Base-by-base conservation (phyloP, 2,113 vertebrate species). In the Hypocryptadius cinnamomeus region DNA sequence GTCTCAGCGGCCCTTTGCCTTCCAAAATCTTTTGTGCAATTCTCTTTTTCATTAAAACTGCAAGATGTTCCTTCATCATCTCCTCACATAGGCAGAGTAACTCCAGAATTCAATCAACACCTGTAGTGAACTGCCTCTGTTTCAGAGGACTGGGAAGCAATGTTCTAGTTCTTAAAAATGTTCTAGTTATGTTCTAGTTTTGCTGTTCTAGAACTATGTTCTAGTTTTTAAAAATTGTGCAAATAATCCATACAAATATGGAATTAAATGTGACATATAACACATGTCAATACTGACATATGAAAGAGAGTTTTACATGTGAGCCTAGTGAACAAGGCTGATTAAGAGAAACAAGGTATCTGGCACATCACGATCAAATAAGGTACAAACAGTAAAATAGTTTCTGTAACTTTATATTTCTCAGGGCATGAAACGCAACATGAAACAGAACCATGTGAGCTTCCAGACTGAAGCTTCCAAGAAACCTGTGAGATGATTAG, bases 231-330 rank as follows among this genome's bases (percentile, higher is more conserved):
- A 57, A 87, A 76, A 40, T 3, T 15, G 8, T 35, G 30, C 44
- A 85, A 60, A 63, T 40, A 47, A 47, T 28, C 27, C 8, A 8
- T 2, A 28, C 15, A 90, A 48, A 45, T 65, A 28, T 33, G 16
- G 19, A 79, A 53, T 78, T 45, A 23, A 23, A 9, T 66, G 18
- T 33, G 39, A 65, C 21, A 57, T 15, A 22, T 7, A 51, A 47
- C 17, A 47, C 22, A 24, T 2, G 8, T 27, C 25, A 31, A 40
- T 37, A 63, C 0, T 1, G 2, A 48, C 11, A 33, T 18, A 42
- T 10, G 16, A 45, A 8, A 25, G 7, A 27, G 3, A 79, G 30
- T 25, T 61, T 78, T 77, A n/a, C 23, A 5, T 18, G 25, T 13
- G 22, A 85, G 12, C 11, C 63, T 47, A 54, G 10, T 0, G 6